These are phyloP conservation scores for Sminthurinus aureus DNA, from an alignment of 2,888 invertebrate species.

Conservation along the genomic window DNA sequence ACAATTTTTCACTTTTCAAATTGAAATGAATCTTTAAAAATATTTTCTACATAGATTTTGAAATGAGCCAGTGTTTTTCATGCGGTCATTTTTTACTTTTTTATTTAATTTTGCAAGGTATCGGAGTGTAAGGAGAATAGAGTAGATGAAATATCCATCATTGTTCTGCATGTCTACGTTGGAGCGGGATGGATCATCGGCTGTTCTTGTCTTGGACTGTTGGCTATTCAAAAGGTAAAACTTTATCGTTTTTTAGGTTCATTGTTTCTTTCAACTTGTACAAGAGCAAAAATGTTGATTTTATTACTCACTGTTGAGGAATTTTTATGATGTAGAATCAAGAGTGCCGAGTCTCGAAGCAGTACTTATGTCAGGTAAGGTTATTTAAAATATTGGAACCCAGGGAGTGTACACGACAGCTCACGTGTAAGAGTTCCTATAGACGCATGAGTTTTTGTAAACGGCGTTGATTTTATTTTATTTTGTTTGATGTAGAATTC, in stretches of 20 bases:
- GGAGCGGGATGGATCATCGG: slow-evolving; percentile 85
- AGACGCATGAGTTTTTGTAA: not conserved
- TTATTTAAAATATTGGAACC: not conserved
- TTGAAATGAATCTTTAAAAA: not conserved
- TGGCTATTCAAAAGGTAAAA: slow-evolving; percentile 75
- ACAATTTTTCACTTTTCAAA: not conserved
- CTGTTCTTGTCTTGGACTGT: slow-evolving; percentile 79
- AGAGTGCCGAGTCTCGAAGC: slow-evolving; percentile 85
- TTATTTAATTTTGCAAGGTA: slow-evolving; percentile 12
- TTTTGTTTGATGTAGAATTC: not conserved
- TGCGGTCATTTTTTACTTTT: not conserved
- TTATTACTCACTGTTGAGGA: no score
- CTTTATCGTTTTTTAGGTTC: no score
- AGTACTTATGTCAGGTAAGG: slow-evolving; percentile 73
- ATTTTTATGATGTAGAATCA: slow-evolving; percentile 65
- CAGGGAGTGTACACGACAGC: not conserved
- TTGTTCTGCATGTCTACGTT: slow-evolving; percentile 73
- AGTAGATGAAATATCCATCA: slow-evolving; percentile 40
- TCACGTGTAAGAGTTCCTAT: not conserved
- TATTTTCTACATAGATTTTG: not conserved
- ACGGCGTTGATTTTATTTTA: not conserved
- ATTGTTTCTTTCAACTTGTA: no score
- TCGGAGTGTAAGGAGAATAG: slow-evolving; percentile 34
- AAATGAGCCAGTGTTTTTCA: not conserved
- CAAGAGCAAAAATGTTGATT: no score